Evolutionary conservation across 2,888 invertebrate genomes (phyloP).

Genomic region (Pyrocoelia pectoralis): DNA sequence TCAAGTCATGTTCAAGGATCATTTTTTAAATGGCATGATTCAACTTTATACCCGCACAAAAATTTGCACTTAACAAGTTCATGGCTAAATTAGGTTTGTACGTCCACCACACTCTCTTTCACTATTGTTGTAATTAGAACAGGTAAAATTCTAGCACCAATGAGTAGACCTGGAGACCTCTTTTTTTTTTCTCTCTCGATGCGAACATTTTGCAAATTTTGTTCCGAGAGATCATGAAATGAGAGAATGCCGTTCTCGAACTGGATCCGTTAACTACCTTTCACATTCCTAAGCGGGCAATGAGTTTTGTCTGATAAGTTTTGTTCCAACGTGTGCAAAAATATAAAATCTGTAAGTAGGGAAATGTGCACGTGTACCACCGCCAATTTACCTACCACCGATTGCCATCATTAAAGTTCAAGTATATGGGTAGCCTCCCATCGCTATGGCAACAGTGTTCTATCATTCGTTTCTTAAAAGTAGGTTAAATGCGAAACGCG

Average conservation of each 20-base stretch:
- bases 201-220: conserved; percentile 3
- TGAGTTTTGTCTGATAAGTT: conserved; percentile 37
- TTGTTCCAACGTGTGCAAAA: conserved; percentile 7
- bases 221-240: conserved; percentile 11
- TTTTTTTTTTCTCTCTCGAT: no score
- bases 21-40: conserved; percentile 14
- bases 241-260: conserved; percentile 46
- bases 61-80: conserved; percentile 21
- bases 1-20: conserved; percentile 35
- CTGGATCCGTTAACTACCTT: conserved; percentile 48
- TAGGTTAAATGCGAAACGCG: conserved; percentile 4
- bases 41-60: conserved; percentile 29
- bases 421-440: not conserved
- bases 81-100: conserved; percentile 16
- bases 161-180: not conserved
- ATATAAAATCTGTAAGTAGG: not conserved
- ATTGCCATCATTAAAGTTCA: not conserved
- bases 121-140: not conserved
- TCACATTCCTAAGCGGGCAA: conserved; percentile 45
- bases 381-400: not conserved
- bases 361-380: not conserved
- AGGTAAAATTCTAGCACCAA: not conserved
- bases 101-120: no score
- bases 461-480: not conserved
- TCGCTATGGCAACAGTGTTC: not conserved